Conservation (phyloP, 2,797 vertebrate genomes). For the Mus caroli region DNA sequence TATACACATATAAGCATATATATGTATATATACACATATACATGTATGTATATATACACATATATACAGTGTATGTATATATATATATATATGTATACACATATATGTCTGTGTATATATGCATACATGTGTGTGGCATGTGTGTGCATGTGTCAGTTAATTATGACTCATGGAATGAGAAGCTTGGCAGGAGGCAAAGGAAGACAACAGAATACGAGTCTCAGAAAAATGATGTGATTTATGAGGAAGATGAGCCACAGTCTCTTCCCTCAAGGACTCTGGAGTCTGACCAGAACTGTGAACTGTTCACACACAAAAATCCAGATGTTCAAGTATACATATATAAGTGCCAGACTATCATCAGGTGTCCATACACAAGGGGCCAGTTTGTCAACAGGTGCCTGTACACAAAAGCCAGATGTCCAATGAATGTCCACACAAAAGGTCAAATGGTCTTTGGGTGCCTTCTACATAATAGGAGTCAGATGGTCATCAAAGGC, state of each 20-base stretch:
- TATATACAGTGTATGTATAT: too few species aligned
- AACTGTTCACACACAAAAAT: background rate
- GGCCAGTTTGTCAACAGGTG: background rate
- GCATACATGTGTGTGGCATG: background rate
- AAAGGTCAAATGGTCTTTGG: background rate
- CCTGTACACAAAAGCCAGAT: background rate
- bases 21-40: background rate
- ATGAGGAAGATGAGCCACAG: background rate
- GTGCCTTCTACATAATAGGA: background rate
- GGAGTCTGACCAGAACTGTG: background rate
- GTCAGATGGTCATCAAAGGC: background rate
- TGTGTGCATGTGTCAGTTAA: background rate
- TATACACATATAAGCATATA: background rate
- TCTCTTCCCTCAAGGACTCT: background rate
- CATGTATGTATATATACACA: too few species aligned
- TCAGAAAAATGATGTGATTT: background rate
- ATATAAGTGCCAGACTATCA: background rate
- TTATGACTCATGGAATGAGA: background rate
- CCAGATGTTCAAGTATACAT: background rate
- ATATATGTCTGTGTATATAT: too few species aligned
- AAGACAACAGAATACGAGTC: background rate
- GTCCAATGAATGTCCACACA: background rate
- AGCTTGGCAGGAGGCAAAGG: background rate
- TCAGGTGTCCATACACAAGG: background rate
- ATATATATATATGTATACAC: rapidly evolving